These are phyloP conservation scores for Ctenodactylus gundi DNA, from an alignment of 2,113 vertebrate species.

Conservation along the genomic window DNA sequence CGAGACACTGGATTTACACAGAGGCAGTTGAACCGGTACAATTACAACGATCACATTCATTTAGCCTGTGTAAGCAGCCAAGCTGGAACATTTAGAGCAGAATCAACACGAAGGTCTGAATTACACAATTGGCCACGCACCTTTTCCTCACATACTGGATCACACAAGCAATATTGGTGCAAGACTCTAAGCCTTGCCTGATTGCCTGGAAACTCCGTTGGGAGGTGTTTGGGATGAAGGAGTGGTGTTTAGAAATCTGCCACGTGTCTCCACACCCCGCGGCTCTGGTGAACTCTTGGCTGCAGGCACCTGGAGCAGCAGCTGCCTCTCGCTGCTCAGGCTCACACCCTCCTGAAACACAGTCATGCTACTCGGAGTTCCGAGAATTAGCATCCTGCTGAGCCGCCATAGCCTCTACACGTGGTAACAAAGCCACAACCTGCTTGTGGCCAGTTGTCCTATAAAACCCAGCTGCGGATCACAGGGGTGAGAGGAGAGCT, in stretches of 20 bases:
- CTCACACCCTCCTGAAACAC: not conserved
- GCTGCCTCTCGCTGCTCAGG: not conserved
- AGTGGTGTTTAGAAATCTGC: not conserved
- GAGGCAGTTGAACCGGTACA: not conserved
- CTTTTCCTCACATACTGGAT: not conserved
- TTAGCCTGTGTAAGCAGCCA: constrained; percentile 13
- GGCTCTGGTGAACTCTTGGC: not conserved
- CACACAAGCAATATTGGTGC: not conserved
- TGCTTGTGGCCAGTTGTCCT: not conserved
- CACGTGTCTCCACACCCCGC: too few relatives aligned
- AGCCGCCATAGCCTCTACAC: not conserved
- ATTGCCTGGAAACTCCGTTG: not conserved
- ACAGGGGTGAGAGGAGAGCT: not conserved
- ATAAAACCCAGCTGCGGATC: not conserved
- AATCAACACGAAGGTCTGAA: not conserved
- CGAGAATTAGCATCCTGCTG: not conserved
- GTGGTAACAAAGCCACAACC: not conserved
- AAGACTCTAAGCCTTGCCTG: not conserved
- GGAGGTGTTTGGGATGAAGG: not conserved
- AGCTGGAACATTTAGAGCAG: not conserved
- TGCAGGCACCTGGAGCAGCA: not conserved
- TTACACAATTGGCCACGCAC: not conserved
- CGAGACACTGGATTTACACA: not conserved
- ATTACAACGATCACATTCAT: not conserved
- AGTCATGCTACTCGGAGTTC: not conserved